These are phyloP conservation scores for Lochmaea capreae DNA, from an alignment of 2,888 invertebrate genomes.

Conservation along the genomic window DNA sequence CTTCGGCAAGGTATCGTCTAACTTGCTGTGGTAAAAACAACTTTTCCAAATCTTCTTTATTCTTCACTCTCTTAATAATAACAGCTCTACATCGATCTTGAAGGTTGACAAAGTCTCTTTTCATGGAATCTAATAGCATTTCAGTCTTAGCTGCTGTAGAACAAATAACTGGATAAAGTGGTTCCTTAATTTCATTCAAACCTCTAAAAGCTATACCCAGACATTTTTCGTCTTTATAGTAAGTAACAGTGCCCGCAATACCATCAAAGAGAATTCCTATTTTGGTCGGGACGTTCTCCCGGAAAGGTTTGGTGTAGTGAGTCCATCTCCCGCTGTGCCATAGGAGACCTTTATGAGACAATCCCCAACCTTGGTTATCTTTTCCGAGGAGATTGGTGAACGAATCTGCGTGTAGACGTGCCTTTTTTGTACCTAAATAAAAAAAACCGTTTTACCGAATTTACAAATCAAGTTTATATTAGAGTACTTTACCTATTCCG, in stretches of 20 bases:
- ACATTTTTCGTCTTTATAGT: slow-evolving; percentile 76
- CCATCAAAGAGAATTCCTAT: slow-evolving; percentile 79
- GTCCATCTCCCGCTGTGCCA: slow-evolving; percentile 76
- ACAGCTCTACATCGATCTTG: slow-evolving; percentile 75
- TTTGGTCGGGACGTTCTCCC: slow-evolving; percentile 76
- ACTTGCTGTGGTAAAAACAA: slow-evolving; percentile 72
- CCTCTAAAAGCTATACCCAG: slow-evolving; percentile 79
- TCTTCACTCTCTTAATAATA: slow-evolving; percentile 70
- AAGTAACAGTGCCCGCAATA: slow-evolving; percentile 75
- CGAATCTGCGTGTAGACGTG: slow-evolving; percentile 73
- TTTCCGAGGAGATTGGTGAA: slow-evolving; percentile 80
- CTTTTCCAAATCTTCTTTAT: slow-evolving; percentile 67
- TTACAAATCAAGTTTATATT: no score
- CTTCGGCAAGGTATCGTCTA: slow-evolving; percentile 70
- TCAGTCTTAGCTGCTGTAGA: slow-evolving; percentile 82
- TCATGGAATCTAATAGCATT: slow-evolving; percentile 73
- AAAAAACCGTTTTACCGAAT: background rate
- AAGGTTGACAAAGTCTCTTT: slow-evolving; percentile 74
- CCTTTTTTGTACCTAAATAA: slow-evolving; percentile 54
- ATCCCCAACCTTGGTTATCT: slow-evolving; percentile 77
- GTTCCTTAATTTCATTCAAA: slow-evolving; percentile 71
- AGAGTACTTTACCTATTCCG: slow-evolving; percentile 68
- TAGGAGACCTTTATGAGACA: slow-evolving; percentile 78
- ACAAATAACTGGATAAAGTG: slow-evolving; percentile 76
- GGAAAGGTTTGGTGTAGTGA: slow-evolving; percentile 75